Conservation (phyloP, 2,888 invertebrate genomes). For the Meloe dianella region DNA sequence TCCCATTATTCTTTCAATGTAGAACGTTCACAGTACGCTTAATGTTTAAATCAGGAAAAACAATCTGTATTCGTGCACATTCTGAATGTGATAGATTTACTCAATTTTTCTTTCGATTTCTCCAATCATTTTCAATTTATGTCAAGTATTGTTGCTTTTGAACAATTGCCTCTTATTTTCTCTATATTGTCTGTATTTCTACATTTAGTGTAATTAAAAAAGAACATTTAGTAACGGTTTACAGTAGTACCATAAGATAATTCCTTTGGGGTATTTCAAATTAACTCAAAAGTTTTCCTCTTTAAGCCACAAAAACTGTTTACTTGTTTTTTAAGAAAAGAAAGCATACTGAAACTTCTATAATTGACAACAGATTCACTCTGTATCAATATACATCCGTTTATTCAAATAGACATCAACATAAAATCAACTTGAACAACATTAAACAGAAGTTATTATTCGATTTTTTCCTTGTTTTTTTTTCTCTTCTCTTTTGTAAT, state of each 20-base stretch:
- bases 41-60: neutral
- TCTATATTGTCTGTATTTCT: neutral
- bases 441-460: constrained; percentile 10
- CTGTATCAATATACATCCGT: constrained; percentile 15
- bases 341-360: constrained; percentile 1
- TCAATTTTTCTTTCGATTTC: neutral
- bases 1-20: neutral
- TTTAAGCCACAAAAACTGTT: constrained; percentile 11
- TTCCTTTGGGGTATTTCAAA: constrained; percentile 11
- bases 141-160: neutral
- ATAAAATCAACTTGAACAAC: constrained; percentile 13
- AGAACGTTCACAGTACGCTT: constrained; percentile 7
- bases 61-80: neutral
- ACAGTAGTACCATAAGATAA: neutral
- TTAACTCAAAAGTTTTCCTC: constrained; percentile 5
- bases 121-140: too few relatives aligned
- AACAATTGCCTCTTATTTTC: neutral
- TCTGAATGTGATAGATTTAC: neutral
- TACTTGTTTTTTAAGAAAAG: constrained; percentile 8
- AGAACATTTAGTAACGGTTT: constrained; percentile 8
- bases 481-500: neutral
- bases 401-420: constrained; percentile 14
- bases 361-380: constrained; percentile 18
- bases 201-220: constrained; percentile 5
- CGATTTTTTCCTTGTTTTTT: neutral